Conservation (phyloP, 1,140 invertebrate species). For the Liolophura sinensis region DNA sequence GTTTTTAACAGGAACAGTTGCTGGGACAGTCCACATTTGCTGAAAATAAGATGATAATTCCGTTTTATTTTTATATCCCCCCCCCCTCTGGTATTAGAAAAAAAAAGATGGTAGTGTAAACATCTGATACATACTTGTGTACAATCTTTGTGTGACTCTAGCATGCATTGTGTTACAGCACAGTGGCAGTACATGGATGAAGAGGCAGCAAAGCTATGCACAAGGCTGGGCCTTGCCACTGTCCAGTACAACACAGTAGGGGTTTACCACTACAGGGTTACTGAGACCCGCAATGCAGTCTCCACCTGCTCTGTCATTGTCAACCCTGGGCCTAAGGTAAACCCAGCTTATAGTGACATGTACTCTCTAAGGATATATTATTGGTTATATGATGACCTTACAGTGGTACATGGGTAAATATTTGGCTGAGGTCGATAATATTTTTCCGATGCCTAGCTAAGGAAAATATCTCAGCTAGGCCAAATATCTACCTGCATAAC, state of each 20-base stretch:
- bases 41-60: no score
- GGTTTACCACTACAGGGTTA: slow-evolving; percentile 50
- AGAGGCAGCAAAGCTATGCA: slow-evolving; percentile 33
- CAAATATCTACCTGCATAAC: no score
- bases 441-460: no score
- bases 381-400: no score
- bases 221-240: slow-evolving; percentile 41
- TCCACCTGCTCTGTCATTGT: slow-evolving; percentile 50
- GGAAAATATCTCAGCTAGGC: no score
- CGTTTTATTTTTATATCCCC: no score
- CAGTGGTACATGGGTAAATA: no score
- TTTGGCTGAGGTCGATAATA: no score
- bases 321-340: slow-evolving; percentile 54
- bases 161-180: slow-evolving; percentile 21
- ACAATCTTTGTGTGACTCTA: not conserved
- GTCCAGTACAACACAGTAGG: slow-evolving; percentile 44
- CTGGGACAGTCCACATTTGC: no score
- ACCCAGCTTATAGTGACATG: not conserved
- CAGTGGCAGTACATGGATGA: slow-evolving; percentile 39
- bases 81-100: not conserved
- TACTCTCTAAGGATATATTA: no score
- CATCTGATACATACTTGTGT: not conserved
- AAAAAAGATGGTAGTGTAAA: not conserved
- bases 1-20: no score
- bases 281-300: slow-evolving; percentile 34